These are phyloP conservation scores for Nibea coibor DNA, from an alignment of 2,113 vertebrate species.

Conservation along the genomic window DNA sequence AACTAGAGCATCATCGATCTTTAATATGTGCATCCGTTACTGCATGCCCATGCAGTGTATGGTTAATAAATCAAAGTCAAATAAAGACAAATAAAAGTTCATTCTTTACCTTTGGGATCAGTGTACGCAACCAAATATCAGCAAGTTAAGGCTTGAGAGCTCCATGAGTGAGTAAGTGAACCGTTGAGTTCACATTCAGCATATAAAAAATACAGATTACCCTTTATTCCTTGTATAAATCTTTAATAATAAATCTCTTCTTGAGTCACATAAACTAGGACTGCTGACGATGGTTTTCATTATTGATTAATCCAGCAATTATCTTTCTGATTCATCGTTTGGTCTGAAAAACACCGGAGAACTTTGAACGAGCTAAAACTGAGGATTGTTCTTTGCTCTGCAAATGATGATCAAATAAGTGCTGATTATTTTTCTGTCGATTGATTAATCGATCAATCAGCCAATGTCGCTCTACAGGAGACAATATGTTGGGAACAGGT, in stretches of 20 bases:
- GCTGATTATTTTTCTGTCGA: background rate
- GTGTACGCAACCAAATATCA: background rate
- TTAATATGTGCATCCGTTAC: background rate
- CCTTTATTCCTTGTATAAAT: background rate
- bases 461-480: background rate
- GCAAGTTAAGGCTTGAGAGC: constrained; percentile 2
- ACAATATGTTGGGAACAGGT: background rate
- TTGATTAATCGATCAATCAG: background rate
- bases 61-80: background rate
- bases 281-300: background rate
- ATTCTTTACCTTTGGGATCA: background rate
- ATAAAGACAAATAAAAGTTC: background rate
- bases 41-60: background rate
- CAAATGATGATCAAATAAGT: background rate
- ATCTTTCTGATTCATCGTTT: background rate
- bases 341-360: background rate
- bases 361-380: background rate
- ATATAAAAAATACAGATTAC: background rate
- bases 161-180: background rate
- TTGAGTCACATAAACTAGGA: background rate
- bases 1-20: constrained; percentile 33
- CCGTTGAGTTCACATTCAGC: background rate
- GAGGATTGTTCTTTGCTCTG: background rate
- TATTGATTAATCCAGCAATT: background rate
- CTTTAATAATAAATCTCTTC: no score